Base-by-base conservation (phyloP, 2,113 vertebrate genomes). In the Psilopsiagon aymara region DNA sequence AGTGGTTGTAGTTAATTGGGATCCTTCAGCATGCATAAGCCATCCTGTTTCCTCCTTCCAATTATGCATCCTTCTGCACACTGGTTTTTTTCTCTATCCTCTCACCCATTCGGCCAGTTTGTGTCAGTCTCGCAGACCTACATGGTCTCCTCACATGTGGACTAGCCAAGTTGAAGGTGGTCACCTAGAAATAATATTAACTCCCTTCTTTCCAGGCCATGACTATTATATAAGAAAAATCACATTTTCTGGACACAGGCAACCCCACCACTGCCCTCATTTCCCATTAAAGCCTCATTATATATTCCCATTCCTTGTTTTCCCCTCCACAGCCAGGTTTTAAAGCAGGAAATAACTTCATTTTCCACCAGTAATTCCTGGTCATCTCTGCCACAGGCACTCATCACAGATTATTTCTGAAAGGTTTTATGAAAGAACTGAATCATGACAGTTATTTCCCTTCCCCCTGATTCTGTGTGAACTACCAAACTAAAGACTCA, bases 1-100 rank as follows among this genome's bases (percentile, higher is more conserved):
- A 96, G 95, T 94, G 96, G 66, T 1, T 96, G 86, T 46, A 4
- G 74, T 79, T 96, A 94, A 96, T 86, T 86, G 83, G 66, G 92
- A 94, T 88, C 91, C 86, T 96, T 94, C 92, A 96, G 70, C 0
- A 0, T 25, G 73, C 67, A 91, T 78, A 74, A 94, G 69, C 91
- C 91, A 88, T 78, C 87, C 93, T 95, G 64, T 81, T 95, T 78
- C 81, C 83, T 96, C 83, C 69, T 94, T 33, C n/a, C 83, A 39
- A n/a, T 92, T 47, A 60, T 0, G 33, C 80, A 24, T 74, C 85
- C 82, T 91, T 28, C 78, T 31, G 60, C 2, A 0, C 8, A 3
- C 83, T 51, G 67, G 6, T 29, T 90, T 95, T 87, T 90, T 71
- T 28, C 89, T 69, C 62, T 18, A 4, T 23, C 67, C 52, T 52